phyloP scores from a whole-genome alignment of 2,797 vertebrate genomes.

The Eidolon dupreanum region DNA sequence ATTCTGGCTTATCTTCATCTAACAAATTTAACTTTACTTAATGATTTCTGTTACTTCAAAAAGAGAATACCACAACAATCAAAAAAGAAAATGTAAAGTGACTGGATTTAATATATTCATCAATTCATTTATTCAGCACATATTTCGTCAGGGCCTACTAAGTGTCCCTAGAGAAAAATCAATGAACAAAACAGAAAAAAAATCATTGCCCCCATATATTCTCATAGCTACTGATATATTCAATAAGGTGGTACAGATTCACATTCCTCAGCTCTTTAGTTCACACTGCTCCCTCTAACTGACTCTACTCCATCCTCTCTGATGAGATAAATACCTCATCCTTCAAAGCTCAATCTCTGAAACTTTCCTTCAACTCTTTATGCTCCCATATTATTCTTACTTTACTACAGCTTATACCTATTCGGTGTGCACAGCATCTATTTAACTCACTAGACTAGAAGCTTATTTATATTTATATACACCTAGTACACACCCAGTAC shows the following conservation, averaged over 20 bases:
- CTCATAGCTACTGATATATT: not conserved
- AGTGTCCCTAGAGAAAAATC: not conserved
- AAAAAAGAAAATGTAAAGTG: not conserved
- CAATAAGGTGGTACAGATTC: not conserved
- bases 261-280: not conserved
- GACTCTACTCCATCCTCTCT: not conserved
- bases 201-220: not conserved
- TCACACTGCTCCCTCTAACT: not conserved
- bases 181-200: constrained; percentile 21
- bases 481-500: not conserved
- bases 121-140: constrained; percentile 23
- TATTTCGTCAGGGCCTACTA: not conserved
- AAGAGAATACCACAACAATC: not conserved
- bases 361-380: not conserved
- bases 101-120: not conserved
- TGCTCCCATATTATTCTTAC: not conserved
- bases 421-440: not conserved
- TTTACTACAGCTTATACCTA: not conserved
- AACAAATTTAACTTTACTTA: constrained; percentile 17
- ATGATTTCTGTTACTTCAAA: constrained; percentile 19
- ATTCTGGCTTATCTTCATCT: constrained; percentile 17
- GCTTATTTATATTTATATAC: not conserved
- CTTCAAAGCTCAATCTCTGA: not conserved
- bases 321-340: not conserved
- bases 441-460: not conserved